Evolutionary conservation across 2,888 invertebrate genomes (phyloP), one percentile per base, ranked within the genome.

Genomic region (Octodonta nipae): DNA sequence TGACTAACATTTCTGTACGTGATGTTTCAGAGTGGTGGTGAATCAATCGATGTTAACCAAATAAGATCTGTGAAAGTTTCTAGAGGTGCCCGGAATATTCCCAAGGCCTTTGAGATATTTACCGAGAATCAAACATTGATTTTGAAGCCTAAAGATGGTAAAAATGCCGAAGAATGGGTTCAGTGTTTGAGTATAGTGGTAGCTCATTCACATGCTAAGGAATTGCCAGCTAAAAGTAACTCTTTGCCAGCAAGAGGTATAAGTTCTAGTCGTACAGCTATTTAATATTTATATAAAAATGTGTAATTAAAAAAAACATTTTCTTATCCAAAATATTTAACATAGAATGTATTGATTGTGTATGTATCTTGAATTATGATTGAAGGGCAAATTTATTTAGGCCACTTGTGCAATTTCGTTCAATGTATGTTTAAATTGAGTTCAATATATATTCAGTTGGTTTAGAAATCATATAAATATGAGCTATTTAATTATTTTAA

Each of bases 41-140:
- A 79, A 55, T 78, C 78, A 51, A 85, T 93, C 46, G 89, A 91
- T 58, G 79, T 93, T 10, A 85, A 88, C 60, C 87, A 89, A 63
- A 91, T 93, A 42, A 77, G 89, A 8, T 88, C 87, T 20, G 92
- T 93, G n/a, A 85, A 91, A 54, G 91, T 92, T 7, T 83, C 89
- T 1, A 71, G 87, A 30, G 84, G 88, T 32, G 86, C 88, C 6
- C 71, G 91, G 32, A 87, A 88, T 64, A 88, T 92, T 50, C 91
- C 92, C 13, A 89, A 88, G 60, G 91, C 91, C 1, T 93, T 93
- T 66, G 92, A 93, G 68, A 92, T 93, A 50, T 93, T 92, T 66
- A 92, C 92, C 0, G 82, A 82, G 32, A 87, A 91, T 62, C 87
- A 87, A 61, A 85, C 86, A 6, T 75, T 89, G 45, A 86, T 91